These are phyloP conservation scores for Mesopsocus fuscifrons DNA, from an alignment of 2,888 invertebrate species.

Conservation along the genomic window DNA sequence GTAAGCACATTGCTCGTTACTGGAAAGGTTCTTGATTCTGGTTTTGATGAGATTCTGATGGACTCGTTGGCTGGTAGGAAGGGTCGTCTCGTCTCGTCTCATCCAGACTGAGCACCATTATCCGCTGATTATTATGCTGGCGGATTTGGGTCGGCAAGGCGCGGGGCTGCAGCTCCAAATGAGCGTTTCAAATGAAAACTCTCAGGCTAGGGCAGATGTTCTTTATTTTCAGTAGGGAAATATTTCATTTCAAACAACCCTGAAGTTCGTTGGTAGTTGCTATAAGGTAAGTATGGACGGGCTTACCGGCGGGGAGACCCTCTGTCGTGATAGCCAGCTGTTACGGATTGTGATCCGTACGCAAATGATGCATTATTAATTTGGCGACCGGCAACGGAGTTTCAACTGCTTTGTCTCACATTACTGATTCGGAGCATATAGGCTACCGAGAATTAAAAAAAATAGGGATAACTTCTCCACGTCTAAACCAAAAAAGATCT, in stretches of 20 bases:
- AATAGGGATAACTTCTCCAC: too few relatives aligned
- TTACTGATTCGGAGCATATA: background rate
- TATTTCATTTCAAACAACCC: background rate
- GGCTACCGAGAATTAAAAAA: background rate
- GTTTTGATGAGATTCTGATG: too few relatives aligned
- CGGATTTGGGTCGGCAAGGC: too few relatives aligned
- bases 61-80: too few relatives aligned
- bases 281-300: background rate
- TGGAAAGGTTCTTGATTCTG: too few relatives aligned
- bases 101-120: too few relatives aligned
- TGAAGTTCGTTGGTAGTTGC: background rate
- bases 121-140: too few relatives aligned
- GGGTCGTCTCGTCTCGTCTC: too few relatives aligned
- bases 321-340: conserved; percentile 1
- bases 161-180: too few relatives aligned
- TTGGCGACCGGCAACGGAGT: background rate
- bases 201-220: background rate
- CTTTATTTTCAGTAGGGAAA: background rate
- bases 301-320: background rate
- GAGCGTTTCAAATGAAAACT: too few relatives aligned
- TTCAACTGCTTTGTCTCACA: background rate
- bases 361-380: conserved; percentile 9
- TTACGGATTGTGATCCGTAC: conserved; percentile 2
- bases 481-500: too few relatives aligned
- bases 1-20: too few relatives aligned